phyloP scores from a whole-genome alignment of 2,113 vertebrate species.

The Peromyscus leucopus region DNA sequence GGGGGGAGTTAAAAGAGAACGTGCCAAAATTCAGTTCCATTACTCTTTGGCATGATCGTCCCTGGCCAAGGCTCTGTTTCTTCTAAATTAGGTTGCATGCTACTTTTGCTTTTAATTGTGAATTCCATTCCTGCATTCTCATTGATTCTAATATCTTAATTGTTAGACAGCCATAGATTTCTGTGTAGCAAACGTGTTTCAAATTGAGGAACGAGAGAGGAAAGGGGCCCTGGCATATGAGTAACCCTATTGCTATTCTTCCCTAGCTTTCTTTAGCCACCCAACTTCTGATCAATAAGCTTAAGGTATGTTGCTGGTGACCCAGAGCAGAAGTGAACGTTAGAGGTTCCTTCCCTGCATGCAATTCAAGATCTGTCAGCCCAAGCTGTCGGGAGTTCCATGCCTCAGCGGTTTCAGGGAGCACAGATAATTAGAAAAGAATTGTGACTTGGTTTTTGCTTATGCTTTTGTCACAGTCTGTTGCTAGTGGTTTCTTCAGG shows the following conservation, averaged over 20 bases:
- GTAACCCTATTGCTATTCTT: not conserved
- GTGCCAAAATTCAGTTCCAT: not conserved
- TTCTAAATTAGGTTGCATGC: not conserved
- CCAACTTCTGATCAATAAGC: not conserved
- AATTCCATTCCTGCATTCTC: conserved; percentile 16
- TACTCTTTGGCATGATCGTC: not conserved
- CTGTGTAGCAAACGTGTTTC: not conserved
- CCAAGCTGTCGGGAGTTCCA: not conserved
- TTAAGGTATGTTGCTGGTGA: not conserved
- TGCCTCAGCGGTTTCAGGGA: not conserved
- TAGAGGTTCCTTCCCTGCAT: not conserved
- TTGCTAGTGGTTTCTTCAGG: not conserved
- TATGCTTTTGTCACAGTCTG: not conserved
- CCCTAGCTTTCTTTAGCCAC: not conserved
- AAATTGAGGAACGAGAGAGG: not conserved
- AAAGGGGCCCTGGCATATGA: not conserved
- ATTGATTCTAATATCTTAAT: conserved; percentile 27
- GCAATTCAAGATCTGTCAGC: not conserved
- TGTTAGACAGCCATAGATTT: not conserved
- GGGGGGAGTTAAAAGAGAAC: not conserved
- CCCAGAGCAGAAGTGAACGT: not conserved
- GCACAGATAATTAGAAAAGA: not conserved
- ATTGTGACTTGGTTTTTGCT: not conserved
- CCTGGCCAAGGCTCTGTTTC: not conserved
- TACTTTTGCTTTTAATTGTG: conserved; percentile 22